Evolutionary conservation across 2,888 invertebrate species (phyloP), one percentile per base, ranked within the genome.

Genomic region (Andrena haemorrhoa): DNA sequence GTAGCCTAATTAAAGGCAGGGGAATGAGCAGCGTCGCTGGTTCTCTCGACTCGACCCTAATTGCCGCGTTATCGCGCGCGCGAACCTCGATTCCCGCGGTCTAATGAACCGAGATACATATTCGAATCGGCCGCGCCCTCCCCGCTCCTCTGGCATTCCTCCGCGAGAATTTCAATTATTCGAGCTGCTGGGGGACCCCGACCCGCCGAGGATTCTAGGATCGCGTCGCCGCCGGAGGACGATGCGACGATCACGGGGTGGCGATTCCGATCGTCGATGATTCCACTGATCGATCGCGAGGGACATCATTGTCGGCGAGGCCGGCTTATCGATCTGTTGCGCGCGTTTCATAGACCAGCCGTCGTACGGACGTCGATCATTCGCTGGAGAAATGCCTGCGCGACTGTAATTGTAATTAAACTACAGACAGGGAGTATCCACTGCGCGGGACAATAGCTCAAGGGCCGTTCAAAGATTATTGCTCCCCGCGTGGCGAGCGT

Each of bases 81-180:
- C 35, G 73, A 70, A 61, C 64, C 53, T 66, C 74, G 74, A 74
- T 74, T 70, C 69, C 77, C 72, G 70, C 63, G 56, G 77, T 63
- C 79, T 81, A 81, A 77, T 81, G 69, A 78, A 85, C 82, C 86
- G 75, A 79, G 81, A 75, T 68, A 56, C 81, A 66, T 71, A 64
- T 75, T 83, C 69, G 78, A 72, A 60, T 35, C 53, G 63, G 49
- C 16, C 47, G 68, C 70, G 26, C 20, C 41, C 66, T 51, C 33
- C 53, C 20, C 70, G 23, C 41, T 23, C 12, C 61, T 7, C 35
- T 53, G 29, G 64, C 58, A 47, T 41, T 49, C 64, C 12, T 23
- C 29, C 35, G 12, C 33, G 58, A 65, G 74, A 74, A 74, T 74
- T 74, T 74, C 74, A 74, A 74, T 74, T 74, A 74, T 47, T 58